phyloP scores from a whole-genome alignment of 2,888 invertebrate species.

The Antheraea assamensis region DNA sequence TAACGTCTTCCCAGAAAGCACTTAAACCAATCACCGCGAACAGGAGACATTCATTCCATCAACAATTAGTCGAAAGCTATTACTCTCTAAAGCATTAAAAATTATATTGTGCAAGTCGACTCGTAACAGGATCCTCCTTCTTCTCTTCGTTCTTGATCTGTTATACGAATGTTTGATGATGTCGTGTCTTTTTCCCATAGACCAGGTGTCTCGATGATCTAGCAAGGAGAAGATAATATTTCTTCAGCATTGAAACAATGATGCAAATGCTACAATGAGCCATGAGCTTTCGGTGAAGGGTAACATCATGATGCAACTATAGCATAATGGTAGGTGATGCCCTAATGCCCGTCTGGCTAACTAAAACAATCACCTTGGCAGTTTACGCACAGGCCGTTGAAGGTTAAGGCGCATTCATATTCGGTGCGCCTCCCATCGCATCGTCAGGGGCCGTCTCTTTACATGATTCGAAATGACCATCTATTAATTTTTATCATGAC shows the following conservation, averaged over 20 bases:
- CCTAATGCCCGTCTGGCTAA: too few relatives aligned
- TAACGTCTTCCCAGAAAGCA: neutral
- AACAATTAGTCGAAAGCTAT: neutral
- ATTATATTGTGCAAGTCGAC: slow-evolving; percentile 67
- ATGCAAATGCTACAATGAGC: too few relatives aligned
- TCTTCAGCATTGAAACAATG: neutral
- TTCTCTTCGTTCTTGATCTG: slow-evolving; percentile 51
- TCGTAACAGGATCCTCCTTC: slow-evolving; percentile 64
- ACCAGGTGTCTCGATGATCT: slow-evolving; percentile 97
- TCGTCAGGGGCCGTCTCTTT: too few relatives aligned
- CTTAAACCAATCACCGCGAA: neutral
- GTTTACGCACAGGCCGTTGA: too few relatives aligned
- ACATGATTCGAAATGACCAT: too few relatives aligned
- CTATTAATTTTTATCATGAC: too few relatives aligned
- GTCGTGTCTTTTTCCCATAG: slow-evolving; percentile 84
- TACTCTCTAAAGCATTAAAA: slow-evolving; percentile 22
- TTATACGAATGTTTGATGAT: slow-evolving; percentile 73
- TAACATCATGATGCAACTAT: neutral
- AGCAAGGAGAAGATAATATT: slow-evolving; percentile 27
- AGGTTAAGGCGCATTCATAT: too few relatives aligned
- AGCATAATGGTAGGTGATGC: too few relatives aligned
- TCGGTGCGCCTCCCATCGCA: too few relatives aligned
- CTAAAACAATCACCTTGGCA: too few relatives aligned
- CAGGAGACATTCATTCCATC: neutral
- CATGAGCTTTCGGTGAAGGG: neutral